Evolutionary conservation across 2,888 invertebrate species (phyloP).

Genomic region (Ochropleura plecta): DNA sequence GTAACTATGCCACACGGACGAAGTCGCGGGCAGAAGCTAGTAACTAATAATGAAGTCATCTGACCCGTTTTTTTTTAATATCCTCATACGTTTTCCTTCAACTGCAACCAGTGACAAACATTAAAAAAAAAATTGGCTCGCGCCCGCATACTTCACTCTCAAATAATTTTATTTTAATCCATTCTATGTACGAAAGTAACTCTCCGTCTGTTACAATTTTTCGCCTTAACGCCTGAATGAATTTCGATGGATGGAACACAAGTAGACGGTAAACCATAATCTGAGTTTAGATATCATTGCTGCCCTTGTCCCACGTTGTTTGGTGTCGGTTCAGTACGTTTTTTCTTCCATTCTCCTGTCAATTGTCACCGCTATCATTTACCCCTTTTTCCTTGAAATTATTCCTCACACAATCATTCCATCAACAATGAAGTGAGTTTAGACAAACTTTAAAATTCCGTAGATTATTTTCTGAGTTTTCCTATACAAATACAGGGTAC

Average conservation of each 20-base stretch:
- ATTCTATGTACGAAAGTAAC: constrained; percentile 1
- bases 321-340: too few relatives aligned
- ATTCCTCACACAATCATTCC: too few relatives aligned
- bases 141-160: constrained; percentile 25
- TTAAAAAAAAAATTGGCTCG: constrained; percentile 21
- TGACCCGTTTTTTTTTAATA: background rate
- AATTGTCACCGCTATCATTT: too few relatives aligned
- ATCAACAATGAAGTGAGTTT: too few relatives aligned
- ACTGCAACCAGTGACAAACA: background rate
- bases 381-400: too few relatives aligned
- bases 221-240: background rate
- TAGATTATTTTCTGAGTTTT: background rate
- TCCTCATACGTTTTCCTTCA: constrained; percentile 33
- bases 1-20: background rate
- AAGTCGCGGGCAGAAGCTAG: background rate
- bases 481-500: background rate
- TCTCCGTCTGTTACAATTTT: background rate
- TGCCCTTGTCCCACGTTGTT: too few relatives aligned
- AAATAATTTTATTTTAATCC: constrained; percentile 28
- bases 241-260: background rate
- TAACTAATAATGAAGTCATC: constrained; percentile 24
- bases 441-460: background rate
- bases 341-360: too few relatives aligned
- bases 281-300: too few relatives aligned
- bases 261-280: background rate